These are phyloP conservation scores for Kryptolebias ocellatus DNA, from an alignment of 2,797 vertebrate genomes.

Conservation along the genomic window DNA sequence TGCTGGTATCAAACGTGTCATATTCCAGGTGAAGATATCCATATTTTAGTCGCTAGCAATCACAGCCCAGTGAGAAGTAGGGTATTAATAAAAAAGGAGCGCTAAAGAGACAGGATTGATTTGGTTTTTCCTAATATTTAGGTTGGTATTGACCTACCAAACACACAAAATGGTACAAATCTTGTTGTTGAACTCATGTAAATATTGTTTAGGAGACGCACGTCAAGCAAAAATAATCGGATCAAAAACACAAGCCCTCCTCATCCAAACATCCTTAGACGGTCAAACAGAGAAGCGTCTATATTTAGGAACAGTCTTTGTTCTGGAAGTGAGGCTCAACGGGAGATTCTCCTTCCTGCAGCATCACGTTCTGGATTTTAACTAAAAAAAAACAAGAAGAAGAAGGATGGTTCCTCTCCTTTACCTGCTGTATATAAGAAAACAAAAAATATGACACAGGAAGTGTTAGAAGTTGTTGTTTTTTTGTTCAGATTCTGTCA, in stretches of 20 bases:
- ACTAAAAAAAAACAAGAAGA: conserved; percentile 5
- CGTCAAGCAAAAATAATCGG: neutral
- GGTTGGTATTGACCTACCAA: too few relatives aligned
- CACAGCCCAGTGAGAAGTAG: too few relatives aligned
- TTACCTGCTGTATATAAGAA: too few relatives aligned
- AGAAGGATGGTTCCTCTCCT: neutral
- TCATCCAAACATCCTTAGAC: conserved; percentile 39
- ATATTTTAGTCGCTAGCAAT: too few relatives aligned
- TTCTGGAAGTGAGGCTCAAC: conserved; percentile 39
- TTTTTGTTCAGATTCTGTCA: too few relatives aligned
- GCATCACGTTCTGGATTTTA: conserved; percentile 21
- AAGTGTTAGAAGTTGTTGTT: too few relatives aligned
- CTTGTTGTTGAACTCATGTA: neutral
- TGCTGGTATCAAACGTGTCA: too few relatives aligned
- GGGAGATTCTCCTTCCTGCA: conserved; percentile 48
- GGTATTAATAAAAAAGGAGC: too few relatives aligned
- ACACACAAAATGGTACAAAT: neutral
- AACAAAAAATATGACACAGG: too few relatives aligned
- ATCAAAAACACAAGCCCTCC: conserved; percentile 13
- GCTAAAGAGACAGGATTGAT: too few relatives aligned
- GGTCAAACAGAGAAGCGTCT: conserved; percentile 41
- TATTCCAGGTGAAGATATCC: too few relatives aligned
- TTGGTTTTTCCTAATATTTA: too few relatives aligned
- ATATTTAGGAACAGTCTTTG: conserved; percentile 55
- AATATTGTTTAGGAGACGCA: conserved; percentile 2